Conservation (phyloP, 2,888 invertebrate genomes). For the Agrypnus murinus region DNA sequence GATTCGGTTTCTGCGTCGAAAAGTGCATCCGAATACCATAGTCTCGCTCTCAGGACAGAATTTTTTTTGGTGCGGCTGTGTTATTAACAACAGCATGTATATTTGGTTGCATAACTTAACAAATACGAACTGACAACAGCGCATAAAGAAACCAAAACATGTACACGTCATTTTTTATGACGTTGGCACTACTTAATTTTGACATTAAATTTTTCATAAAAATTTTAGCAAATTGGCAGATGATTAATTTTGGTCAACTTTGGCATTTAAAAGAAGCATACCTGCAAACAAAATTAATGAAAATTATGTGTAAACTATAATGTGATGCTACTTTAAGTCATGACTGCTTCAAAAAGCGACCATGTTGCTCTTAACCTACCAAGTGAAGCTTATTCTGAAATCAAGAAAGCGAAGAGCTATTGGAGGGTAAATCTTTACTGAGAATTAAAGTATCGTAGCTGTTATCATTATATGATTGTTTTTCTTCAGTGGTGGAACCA, state of each 20-base stretch:
- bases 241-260: background rate
- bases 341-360: conserved; percentile 53
- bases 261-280: background rate
- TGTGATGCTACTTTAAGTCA: conserved; percentile 32
- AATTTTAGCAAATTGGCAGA: background rate
- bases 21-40: too few species aligned
- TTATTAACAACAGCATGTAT: too few species aligned
- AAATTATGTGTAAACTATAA: conserved; percentile 17
- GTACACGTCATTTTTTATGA: background rate
- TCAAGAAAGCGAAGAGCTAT: conserved; percentile 53
- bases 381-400: conserved; percentile 50
- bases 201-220: background rate
- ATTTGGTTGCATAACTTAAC: too few species aligned
- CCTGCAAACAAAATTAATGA: background rate
- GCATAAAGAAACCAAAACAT: too few species aligned
- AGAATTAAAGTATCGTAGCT: too few species aligned
- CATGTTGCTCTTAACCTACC: conserved; percentile 53
- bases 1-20: too few species aligned
- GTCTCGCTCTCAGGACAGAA: too few species aligned
- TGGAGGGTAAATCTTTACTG: conserved; percentile 60
- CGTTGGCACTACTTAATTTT: background rate
- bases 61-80: too few species aligned
- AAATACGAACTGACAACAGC: too few species aligned
- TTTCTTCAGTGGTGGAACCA: conserved; percentile 80
- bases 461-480: conserved; percentile 20